A percentile compares a stretch with the other conserved stretches of the same genome.
These are phyloP conservation scores for Drosophila burlai DNA, from an alignment of 1,140 invertebrate genomes.

Conservation along the genomic window DNA sequence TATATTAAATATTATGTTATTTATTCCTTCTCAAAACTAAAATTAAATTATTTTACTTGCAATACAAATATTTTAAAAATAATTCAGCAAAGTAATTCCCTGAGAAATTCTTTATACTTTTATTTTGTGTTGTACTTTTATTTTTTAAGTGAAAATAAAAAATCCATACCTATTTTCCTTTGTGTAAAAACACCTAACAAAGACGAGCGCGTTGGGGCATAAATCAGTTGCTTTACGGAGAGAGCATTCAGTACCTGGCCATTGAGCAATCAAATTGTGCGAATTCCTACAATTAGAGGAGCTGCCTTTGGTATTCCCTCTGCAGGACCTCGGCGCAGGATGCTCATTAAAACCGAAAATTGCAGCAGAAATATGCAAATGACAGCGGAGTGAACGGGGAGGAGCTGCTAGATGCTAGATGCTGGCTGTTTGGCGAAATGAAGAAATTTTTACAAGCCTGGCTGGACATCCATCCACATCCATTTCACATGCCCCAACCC, in stretches of 20 bases:
- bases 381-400: constrained; percentile 6
- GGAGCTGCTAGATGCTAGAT: too few relatives aligned
- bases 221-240: constrained; percentile 58
- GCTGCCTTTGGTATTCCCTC: constrained; percentile 15
- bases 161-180: neutral
- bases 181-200: constrained; percentile 49
- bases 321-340: constrained; percentile 16
- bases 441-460: constrained; percentile 5
- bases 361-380: constrained; percentile 59
- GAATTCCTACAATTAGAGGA: constrained; percentile 60
- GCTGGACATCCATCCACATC: constrained; percentile 30
- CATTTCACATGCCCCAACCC: constrained; percentile 14
- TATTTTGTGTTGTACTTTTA: neutral
- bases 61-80: neutral
- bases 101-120: neutral
- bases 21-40: neutral
- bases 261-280: constrained; percentile 72
- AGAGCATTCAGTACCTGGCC: constrained; percentile 38
- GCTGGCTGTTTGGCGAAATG: neutral
- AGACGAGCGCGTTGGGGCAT: constrained; percentile 44
- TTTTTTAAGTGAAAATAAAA: neutral
- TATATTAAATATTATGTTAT: neutral
- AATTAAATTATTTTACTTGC: neutral
- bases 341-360: constrained; percentile 64
- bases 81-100: too few relatives aligned